Evolutionary conservation across 2,113 vertebrate species (phyloP).

Genomic region (Odocoileus virginianus): DNA sequence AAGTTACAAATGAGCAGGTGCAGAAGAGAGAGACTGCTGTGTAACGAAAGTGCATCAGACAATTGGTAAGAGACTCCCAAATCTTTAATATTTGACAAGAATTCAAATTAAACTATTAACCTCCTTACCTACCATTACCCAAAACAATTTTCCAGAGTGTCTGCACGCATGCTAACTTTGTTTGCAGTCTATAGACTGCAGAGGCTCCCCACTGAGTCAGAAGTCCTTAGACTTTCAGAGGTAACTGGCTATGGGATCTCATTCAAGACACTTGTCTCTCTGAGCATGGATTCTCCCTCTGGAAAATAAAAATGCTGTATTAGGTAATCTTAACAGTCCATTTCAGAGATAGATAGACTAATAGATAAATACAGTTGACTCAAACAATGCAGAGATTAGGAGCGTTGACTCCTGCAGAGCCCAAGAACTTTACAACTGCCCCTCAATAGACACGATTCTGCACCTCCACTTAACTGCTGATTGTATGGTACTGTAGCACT

Average conservation of each 20-base stretch:
- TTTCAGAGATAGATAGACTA: not conserved
- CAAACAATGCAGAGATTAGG: not conserved
- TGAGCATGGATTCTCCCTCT: not conserved
- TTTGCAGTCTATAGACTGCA: not conserved
- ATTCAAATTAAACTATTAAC: not conserved
- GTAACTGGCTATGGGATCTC: not conserved
- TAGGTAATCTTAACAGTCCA: not conserved
- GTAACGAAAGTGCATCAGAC: not conserved
- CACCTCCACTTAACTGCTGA: not conserved
- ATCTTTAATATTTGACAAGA: not conserved
- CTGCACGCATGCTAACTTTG: not conserved
- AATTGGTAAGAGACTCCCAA: not conserved
- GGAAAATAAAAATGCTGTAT: not conserved
- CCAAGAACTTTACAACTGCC: not conserved
- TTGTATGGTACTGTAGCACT: not conserved
- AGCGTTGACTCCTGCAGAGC: not conserved
- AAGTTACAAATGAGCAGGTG: not conserved
- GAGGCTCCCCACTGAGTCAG: not conserved
- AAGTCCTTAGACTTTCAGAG: not conserved
- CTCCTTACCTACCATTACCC: not conserved
- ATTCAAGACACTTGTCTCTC: not conserved
- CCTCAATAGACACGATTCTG: not conserved
- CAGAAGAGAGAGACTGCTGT: not conserved
- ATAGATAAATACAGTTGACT: not conserved
- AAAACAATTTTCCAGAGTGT: not conserved